phyloP scores from a whole-genome alignment of 2,797 vertebrate genomes.

The Mormyrus hasselquistii region DNA sequence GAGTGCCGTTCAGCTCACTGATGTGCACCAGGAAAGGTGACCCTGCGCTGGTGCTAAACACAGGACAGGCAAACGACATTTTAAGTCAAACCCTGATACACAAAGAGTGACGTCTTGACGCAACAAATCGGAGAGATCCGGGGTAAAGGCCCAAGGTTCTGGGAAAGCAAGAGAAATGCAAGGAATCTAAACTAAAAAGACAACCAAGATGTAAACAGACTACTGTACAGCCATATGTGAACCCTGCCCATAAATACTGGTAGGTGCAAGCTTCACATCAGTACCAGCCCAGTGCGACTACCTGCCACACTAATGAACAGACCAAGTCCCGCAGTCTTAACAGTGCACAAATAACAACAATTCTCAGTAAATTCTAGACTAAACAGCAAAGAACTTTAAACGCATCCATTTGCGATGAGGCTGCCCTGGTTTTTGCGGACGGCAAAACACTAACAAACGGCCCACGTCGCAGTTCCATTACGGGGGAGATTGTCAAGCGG shows the following conservation, averaged over 20 bases:
- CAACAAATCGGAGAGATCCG: not conserved
- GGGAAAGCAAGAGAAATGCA: not conserved
- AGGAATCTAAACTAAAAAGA: not conserved
- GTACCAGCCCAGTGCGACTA: not conserved
- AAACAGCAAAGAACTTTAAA: slow-evolving; percentile 2
- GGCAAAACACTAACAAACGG: not conserved
- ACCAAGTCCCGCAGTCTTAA: not conserved
- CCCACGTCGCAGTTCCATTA: not conserved
- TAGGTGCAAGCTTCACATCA: not conserved
- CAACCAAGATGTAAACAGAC: not conserved
- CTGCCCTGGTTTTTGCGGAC: not conserved
- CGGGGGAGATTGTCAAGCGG: not conserved
- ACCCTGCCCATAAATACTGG: not conserved
- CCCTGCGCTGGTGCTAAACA: not conserved
- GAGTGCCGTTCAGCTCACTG: not conserved
- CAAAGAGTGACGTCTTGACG: not conserved
- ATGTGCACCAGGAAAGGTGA: not conserved
- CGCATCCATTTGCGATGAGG: not conserved
- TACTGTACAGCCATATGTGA: not conserved
- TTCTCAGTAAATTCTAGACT: not conserved
- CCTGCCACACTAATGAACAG: not conserved
- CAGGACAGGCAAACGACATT: not conserved
- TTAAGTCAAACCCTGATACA: not conserved
- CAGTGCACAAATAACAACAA: not conserved
- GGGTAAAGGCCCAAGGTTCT: not conserved